These are phyloP conservation scores for Nezara viridula DNA, from an alignment of 2,888 invertebrate species.

Conservation along the genomic window DNA sequence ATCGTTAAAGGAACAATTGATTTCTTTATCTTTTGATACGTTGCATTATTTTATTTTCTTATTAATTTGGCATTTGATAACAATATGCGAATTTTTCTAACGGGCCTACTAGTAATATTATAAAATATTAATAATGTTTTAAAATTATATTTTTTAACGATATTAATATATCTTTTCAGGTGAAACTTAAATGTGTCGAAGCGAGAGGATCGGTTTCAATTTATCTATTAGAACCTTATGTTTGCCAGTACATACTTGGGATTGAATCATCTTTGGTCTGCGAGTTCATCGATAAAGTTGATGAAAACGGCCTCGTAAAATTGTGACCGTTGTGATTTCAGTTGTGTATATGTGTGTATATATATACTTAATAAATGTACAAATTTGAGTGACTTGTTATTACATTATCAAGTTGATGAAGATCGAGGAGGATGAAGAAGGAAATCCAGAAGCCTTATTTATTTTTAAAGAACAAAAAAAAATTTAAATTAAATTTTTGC, in stretches of 20 bases:
- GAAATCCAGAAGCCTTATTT: slow-evolving; percentile 10
- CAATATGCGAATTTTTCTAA: no score
- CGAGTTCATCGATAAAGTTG: slow-evolving; percentile 84
- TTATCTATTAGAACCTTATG: slow-evolving; percentile 90
- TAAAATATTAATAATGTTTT: slow-evolving; percentile 17
- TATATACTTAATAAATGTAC: slow-evolving; percentile 49
- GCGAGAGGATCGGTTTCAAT: slow-evolving; percentile 86
- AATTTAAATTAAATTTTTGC: background rate
- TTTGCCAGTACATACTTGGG: slow-evolving; percentile 94
- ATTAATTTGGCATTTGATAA: no score
- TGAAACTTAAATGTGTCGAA: slow-evolving; percentile 83
- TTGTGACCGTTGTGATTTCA: slow-evolving; percentile 17
- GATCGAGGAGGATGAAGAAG: background rate
- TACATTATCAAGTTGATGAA: slow-evolving; percentile 18
- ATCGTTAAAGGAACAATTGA: no score
- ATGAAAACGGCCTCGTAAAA: slow-evolving; percentile 79
- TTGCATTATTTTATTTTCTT: no score
- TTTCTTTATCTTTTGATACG: no score
- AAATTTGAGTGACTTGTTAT: background rate
- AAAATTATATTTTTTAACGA: slow-evolving; percentile 60
- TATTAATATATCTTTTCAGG: slow-evolving; percentile 67
- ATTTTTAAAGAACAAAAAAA: background rate
- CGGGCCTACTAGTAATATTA: no score
- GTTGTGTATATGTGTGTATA: background rate
- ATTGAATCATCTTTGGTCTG: slow-evolving; percentile 94